A percentile compares a stretch with the other conserved stretches of the same genome.
phyloP scores from a whole-genome alignment of 2,113 vertebrate genomes.

The Rhinolophus ferrumequinum region DNA sequence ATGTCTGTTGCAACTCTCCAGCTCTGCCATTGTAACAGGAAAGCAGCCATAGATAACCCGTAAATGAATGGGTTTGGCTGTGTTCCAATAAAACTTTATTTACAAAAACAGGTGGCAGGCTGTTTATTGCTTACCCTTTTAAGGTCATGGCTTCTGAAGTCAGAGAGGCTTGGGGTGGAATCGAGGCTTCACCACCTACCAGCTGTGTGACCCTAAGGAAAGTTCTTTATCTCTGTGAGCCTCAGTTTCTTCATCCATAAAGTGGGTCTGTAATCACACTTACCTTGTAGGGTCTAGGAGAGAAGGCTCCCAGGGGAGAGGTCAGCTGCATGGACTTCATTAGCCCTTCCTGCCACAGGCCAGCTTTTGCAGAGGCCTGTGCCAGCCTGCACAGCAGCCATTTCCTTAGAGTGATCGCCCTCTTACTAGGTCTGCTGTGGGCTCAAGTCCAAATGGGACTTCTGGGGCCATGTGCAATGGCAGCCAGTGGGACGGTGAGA shows the following conservation, averaged over 20 bases:
- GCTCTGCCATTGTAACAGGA: background rate
- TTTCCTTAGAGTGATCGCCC: background rate
- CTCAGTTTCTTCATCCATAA: background rate
- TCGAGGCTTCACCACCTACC: background rate
- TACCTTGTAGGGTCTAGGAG: too few species aligned
- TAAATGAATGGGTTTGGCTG: background rate
- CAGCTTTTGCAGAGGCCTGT: background rate
- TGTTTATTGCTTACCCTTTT: background rate
- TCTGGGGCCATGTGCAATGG: too few species aligned
- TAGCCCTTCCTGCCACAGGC: background rate
- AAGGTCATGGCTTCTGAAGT: background rate
- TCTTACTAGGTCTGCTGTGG: background rate
- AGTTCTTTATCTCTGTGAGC: background rate
- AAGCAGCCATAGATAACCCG: background rate
- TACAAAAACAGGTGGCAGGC: background rate
- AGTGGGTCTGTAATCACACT: background rate
- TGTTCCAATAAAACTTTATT: constrained; percentile 40
- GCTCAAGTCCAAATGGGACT: background rate
- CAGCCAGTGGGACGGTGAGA: rapidly evolving
- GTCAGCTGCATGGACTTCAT: too few species aligned
- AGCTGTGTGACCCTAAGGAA: background rate
- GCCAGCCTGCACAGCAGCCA: background rate
- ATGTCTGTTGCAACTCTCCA: background rate
- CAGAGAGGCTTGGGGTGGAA: background rate
- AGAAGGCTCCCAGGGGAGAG: background rate